Evolutionary conservation across 2,888 invertebrate genomes (phyloP).

Genomic region (Poecilus cupreus): DNA sequence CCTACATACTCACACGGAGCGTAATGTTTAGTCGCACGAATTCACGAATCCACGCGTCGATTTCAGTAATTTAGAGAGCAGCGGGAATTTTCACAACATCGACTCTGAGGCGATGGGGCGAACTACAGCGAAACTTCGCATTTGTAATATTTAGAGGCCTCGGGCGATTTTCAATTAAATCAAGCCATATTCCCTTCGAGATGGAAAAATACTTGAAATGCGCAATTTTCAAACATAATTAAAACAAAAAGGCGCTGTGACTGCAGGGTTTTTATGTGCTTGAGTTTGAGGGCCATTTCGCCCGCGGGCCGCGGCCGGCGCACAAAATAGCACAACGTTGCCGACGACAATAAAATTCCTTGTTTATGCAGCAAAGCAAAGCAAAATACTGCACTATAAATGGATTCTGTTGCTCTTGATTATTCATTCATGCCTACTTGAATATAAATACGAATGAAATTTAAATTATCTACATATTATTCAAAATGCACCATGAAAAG

Average conservation of each 20-base stretch:
- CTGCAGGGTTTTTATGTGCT: constrained; percentile 18
- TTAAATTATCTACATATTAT: neutral
- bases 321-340: neutral
- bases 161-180: constrained; percentile 46
- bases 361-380: constrained; percentile 3
- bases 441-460: constrained; percentile 27
- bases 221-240: constrained; percentile 43
- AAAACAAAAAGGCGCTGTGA: constrained; percentile 32
- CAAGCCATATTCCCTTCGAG: constrained; percentile 18
- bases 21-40: constrained; percentile 3
- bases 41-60: neutral
- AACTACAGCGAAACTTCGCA: constrained; percentile 29
- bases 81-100: constrained; percentile 3
- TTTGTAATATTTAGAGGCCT: constrained; percentile 43
- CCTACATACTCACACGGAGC: neutral
- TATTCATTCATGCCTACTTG: neutral
- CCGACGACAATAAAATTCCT: constrained; percentile 4
- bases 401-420: neutral
- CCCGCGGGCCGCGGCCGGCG: too few relatives aligned
- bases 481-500: neutral
- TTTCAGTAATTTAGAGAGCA: constrained; percentile 17
- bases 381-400: neutral
- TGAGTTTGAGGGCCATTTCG: neutral
- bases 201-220: constrained; percentile 47
- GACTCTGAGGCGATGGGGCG: neutral